Evolutionary conservation across 2,113 vertebrate species (phyloP).

Genomic region (Hyperoodon ampullatus): DNA sequence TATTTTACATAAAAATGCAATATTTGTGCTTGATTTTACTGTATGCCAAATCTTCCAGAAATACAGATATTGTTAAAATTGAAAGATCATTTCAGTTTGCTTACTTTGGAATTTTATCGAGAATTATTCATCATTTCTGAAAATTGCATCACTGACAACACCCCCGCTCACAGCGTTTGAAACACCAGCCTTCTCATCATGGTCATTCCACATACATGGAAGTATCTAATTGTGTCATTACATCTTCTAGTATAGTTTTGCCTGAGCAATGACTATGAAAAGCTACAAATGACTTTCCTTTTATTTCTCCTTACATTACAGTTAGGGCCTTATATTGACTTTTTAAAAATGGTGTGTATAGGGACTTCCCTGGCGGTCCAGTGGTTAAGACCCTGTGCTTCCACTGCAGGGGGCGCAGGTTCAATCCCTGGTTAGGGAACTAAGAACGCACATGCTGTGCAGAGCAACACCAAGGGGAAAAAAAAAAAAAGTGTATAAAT

Average conservation of each 20-base stretch:
- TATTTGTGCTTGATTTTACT: not conserved
- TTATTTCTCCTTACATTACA: not conserved
- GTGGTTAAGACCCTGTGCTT: no score
- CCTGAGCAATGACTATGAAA: not conserved
- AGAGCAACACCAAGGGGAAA: no score
- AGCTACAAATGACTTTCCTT: not conserved
- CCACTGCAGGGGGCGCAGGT: no score
- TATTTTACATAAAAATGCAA: not conserved
- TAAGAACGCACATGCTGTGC: no score
- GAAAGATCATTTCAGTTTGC: not conserved
- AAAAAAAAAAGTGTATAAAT: not conserved
- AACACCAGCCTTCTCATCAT: no score
- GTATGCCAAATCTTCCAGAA: not conserved
- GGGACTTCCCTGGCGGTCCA: no score
- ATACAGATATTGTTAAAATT: not conserved
- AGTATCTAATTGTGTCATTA: not conserved
- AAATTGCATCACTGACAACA: not conserved
- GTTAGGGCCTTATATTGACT: not conserved
- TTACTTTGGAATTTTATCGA: not conserved
- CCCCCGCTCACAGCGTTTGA: accelerated
- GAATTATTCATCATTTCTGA: not conserved
- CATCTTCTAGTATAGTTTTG: not conserved
- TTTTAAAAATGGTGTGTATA: no score
- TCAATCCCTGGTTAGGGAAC: no score
- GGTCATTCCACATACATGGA: not conserved